A percentile compares a stretch with the other conserved stretches of the same genome.
Conservation (phyloP, 2,888 invertebrate genomes). For the Rosalia funebris region DNA sequence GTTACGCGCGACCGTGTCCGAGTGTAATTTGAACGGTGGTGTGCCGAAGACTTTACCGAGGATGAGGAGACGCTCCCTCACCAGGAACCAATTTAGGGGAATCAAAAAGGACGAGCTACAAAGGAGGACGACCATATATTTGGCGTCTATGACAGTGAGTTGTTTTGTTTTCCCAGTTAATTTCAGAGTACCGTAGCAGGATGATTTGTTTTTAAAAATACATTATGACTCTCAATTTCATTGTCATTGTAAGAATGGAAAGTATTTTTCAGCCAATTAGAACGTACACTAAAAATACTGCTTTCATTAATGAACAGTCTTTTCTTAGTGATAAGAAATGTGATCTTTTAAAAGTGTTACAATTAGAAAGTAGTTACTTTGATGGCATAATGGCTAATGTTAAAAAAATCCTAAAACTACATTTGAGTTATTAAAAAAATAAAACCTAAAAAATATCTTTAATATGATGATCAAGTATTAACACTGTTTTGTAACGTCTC, state of each 20-base stretch:
- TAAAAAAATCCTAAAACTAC: too few species aligned
- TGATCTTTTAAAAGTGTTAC: too few species aligned
- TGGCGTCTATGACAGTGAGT: constrained; percentile 87
- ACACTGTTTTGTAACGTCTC: too few species aligned
- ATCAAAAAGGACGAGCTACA: constrained; percentile 80
- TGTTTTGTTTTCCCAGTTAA: constrained; percentile 19
- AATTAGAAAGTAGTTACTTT: too few species aligned
- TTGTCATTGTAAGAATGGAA: not conserved
- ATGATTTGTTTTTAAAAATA: constrained; percentile 1
- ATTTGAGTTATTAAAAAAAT: too few species aligned
- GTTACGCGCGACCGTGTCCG: constrained; percentile 50
- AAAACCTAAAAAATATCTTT: too few species aligned
- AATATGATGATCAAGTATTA: too few species aligned
- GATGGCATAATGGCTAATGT: too few species aligned
- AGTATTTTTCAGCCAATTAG: too few species aligned
- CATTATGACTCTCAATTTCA: not conserved
- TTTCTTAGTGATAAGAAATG: too few species aligned
- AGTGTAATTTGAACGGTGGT: constrained; percentile 47
- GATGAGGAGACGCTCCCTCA: constrained; percentile 63
- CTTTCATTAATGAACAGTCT: too few species aligned
- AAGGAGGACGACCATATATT: constrained; percentile 76
- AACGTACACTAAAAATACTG: too few species aligned
- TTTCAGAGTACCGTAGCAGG: constrained; percentile 1
- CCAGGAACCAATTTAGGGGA: constrained; percentile 78
- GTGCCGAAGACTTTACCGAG: constrained; percentile 36